phyloP scores from a whole-genome alignment of 2,797 vertebrate species.

The Fistularia tabacaria region DNA sequence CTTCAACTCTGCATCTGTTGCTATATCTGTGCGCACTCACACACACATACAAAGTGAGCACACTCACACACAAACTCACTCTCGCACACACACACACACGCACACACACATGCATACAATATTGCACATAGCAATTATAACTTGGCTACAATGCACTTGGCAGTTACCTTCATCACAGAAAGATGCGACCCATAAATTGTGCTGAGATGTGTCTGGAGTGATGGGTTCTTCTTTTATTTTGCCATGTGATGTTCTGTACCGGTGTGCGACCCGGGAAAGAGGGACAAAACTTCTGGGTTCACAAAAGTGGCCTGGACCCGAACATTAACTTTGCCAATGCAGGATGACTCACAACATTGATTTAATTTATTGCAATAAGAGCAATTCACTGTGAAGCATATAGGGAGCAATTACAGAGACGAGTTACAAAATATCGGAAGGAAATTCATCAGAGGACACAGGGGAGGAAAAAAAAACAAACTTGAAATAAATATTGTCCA shows the following conservation, averaged over 20 bases:
- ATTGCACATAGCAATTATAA: constrained; percentile 55
- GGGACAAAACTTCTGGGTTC: constrained; percentile 15
- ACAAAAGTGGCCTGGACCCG: constrained; percentile 21
- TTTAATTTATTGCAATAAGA: constrained; percentile 28
- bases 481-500: constrained; percentile 16
- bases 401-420: constrained; percentile 12
- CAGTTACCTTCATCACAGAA: constrained; percentile 30
- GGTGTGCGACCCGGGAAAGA: too few species aligned
- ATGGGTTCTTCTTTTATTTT: neutral
- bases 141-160: neutral
- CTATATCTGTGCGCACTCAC: constrained; percentile 21
- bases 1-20: constrained; percentile 16
- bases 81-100: constrained; percentile 33
- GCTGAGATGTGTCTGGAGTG: neutral
- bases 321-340: constrained; percentile 8
- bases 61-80: too few species aligned
- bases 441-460: constrained; percentile 19
- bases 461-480: constrained; percentile 14
- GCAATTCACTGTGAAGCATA: constrained; percentile 24
- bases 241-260: constrained; percentile 8
- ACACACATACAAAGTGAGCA: too few species aligned
- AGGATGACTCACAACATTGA: constrained; percentile 26
- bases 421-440: constrained; percentile 27
- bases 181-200: constrained; percentile 38
- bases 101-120: constrained; percentile 35